Conservation (phyloP, 1,140 invertebrate species). For the Drosophila subpulchrella region DNA sequence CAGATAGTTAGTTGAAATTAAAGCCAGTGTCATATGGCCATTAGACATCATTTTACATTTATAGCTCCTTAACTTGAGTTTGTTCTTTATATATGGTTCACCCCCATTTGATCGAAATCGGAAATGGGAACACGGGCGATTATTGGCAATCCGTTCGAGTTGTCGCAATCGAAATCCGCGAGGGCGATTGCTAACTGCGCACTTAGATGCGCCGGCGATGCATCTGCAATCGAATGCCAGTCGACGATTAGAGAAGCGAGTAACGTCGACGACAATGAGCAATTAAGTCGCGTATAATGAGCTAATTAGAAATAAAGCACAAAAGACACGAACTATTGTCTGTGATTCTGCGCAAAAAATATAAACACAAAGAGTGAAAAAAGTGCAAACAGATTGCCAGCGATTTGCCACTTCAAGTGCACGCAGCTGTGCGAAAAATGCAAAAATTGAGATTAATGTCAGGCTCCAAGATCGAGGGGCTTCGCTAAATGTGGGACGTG, state of each 20-base stretch:
- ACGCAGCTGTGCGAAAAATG: slow-evolving; percentile 72
- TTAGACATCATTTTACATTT: no score
- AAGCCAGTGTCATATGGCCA: no score
- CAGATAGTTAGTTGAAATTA: no score
- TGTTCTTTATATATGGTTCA: background rate
- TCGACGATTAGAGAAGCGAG: slow-evolving; percentile 32
- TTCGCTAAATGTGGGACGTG: slow-evolving; percentile 64
- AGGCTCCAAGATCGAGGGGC: slow-evolving; percentile 21
- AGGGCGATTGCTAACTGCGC: slow-evolving; percentile 49
- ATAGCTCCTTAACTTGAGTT: no score
- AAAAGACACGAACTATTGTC: slow-evolving; percentile 41
- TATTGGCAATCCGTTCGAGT: slow-evolving; percentile 8
- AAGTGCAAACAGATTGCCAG: slow-evolving; percentile 16
- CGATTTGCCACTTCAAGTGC: slow-evolving; percentile 46
- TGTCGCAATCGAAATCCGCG: background rate
- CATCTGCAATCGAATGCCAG: slow-evolving; percentile 45
- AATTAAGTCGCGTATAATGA: slow-evolving; percentile 64
- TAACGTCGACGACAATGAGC: slow-evolving; percentile 52
- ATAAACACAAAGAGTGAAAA: slow-evolving; percentile 3
- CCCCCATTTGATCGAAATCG: background rate
- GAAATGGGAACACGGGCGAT: slow-evolving; percentile 3
- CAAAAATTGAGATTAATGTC: slow-evolving; percentile 78
- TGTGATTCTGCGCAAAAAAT: slow-evolving; percentile 22
- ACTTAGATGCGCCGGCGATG: slow-evolving; percentile 49
- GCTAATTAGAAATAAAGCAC: slow-evolving; percentile 65